These are phyloP conservation scores for Bombus superbus DNA, from an alignment of 1,140 invertebrate species.

Conservation along the genomic window DNA sequence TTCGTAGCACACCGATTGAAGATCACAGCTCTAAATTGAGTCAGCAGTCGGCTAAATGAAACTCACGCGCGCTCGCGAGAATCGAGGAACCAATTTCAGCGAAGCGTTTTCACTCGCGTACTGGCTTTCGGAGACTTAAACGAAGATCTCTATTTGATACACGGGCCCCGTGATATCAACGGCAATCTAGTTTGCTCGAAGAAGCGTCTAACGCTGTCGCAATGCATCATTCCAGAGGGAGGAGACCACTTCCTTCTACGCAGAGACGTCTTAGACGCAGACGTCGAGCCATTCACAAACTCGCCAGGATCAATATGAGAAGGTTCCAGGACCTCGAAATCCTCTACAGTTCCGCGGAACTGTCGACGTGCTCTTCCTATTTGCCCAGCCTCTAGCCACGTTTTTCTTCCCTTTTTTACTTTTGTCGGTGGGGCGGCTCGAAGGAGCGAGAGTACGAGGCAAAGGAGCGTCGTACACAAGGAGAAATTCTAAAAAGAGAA, in stretches of 20 bases:
- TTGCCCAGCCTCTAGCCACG: not conserved
- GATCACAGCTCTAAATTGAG: not conserved
- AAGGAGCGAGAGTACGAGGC: not conserved
- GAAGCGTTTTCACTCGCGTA: not conserved
- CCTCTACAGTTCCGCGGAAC: conserved; percentile 28
- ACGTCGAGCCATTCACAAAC: conserved; percentile 47
- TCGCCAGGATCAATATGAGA: conserved; percentile 63
- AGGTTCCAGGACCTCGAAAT: conserved; percentile 44
- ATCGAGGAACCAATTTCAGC: not conserved
- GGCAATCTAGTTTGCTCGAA: conserved; percentile 43
- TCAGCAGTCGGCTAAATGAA: not conserved
- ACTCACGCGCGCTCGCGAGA: not conserved
- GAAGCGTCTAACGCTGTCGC: conserved; percentile 48
- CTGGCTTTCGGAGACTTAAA: not conserved
- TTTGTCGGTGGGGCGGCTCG: not conserved
- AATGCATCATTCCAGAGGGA: conserved; percentile 62
- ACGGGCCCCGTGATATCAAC: not conserved
- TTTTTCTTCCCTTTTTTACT: not conserved
- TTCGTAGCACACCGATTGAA: too few relatives aligned
- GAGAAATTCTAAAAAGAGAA: conserved; percentile 21
- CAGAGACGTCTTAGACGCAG: conserved; percentile 52
- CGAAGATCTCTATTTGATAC: not conserved
- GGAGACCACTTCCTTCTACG: conserved; percentile 35
- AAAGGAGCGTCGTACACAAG: not conserved
- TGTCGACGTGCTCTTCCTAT: conserved; percentile 1